Evolutionary conservation across 2,797 vertebrate genomes (phyloP).

Genomic region (Pristis pectinata): DNA sequence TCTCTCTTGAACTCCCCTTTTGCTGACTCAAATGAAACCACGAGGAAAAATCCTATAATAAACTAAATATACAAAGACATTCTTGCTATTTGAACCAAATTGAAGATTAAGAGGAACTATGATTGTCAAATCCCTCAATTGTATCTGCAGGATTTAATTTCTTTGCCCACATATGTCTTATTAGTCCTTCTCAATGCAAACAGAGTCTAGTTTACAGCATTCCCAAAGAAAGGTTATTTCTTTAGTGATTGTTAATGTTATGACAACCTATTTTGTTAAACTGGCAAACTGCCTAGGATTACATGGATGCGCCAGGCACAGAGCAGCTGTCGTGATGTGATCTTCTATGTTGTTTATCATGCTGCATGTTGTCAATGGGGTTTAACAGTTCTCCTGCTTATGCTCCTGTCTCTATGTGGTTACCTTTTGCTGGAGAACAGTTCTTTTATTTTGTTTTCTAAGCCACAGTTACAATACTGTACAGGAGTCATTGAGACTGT

Average conservation of each 20-base stretch:
- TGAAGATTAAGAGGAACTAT: constrained; percentile 33
- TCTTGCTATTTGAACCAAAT: constrained; percentile 27
- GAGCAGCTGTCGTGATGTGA: constrained; percentile 34
- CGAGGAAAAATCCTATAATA: constrained; percentile 19
- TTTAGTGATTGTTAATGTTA: constrained; percentile 34
- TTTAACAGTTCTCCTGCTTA: constrained; percentile 45
- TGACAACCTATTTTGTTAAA: constrained; percentile 37
- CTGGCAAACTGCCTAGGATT: constrained; percentile 37
- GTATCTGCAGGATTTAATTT: constrained; percentile 35
- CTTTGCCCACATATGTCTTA: constrained; percentile 33
- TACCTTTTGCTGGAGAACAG: constrained; percentile 45
- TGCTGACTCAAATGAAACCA: constrained; percentile 13
- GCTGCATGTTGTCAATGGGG: constrained; percentile 40
- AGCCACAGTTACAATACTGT: constrained; percentile 59
- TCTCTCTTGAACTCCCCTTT: constrained; percentile 4
- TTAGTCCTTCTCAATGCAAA: constrained; percentile 29
- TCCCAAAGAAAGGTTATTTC: constrained; percentile 36
- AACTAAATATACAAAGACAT: neutral
- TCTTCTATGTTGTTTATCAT: constrained; percentile 36
- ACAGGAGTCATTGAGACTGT: constrained; percentile 61
- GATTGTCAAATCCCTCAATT: constrained; percentile 30
- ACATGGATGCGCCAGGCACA: constrained; percentile 3
- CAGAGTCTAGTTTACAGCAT: constrained; percentile 30
- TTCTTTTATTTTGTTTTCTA: constrained; percentile 57
- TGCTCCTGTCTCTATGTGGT: constrained; percentile 46